A percentile compares a stretch with the other conserved stretches of the same genome.
phyloP scores from a whole-genome alignment of 2,113 vertebrate species.

The Syrrhaptes paradoxus region DNA sequence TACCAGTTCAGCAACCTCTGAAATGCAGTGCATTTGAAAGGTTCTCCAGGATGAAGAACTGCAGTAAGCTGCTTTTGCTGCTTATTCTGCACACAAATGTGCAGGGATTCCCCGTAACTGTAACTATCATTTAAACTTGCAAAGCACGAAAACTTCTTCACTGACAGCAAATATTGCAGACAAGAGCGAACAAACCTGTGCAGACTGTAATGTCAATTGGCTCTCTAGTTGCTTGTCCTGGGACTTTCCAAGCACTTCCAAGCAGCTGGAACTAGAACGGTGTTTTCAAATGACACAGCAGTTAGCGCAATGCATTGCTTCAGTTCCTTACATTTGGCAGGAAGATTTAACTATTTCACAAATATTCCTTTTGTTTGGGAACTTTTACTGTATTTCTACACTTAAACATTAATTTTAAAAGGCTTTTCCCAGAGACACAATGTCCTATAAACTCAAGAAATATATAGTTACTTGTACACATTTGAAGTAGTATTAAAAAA shows the following conservation, averaged over 20 bases:
- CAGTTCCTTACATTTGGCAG: not conserved
- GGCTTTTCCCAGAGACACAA: not conserved
- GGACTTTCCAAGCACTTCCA: not conserved
- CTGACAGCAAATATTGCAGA: not conserved
- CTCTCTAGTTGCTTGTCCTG: not conserved
- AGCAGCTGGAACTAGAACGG: not conserved
- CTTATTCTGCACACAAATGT: rapidly evolving
- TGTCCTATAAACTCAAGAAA: not conserved
- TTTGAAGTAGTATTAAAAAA: not conserved
- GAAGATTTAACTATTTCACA: not conserved
- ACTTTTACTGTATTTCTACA: not conserved
- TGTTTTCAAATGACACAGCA: not conserved
- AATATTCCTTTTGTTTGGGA: not conserved
- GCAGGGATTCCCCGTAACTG: not conserved
- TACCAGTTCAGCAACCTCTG: not conserved
- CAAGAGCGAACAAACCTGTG: not conserved
- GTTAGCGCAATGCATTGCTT: not conserved
- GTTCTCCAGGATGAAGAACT: not conserved
- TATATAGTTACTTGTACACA: not conserved
- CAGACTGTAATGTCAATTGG: not conserved
- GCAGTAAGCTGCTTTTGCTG: not conserved
- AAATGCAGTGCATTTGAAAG: not conserved
- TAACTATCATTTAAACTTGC: not conserved
- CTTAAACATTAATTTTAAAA: not conserved
- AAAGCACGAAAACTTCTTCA: not conserved